Percentiles rank a stretch among this genome's conserved stretches.
phyloP scores from a whole-genome alignment of 2,113 vertebrate genomes.

The Pelusios castaneus region DNA sequence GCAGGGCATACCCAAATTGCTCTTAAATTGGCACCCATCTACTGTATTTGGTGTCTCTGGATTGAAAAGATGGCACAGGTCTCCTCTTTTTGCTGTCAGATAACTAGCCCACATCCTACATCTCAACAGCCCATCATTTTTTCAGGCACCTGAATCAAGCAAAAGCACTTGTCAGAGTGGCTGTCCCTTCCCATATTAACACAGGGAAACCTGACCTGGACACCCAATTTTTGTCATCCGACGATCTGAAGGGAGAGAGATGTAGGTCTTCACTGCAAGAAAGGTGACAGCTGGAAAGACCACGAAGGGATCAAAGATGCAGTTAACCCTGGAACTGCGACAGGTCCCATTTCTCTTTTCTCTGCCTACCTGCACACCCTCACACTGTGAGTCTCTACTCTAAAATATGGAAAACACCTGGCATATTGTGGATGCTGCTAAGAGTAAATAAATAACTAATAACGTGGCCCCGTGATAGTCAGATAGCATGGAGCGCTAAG shows the following conservation, averaged over 20 bases:
- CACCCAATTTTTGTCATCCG: background rate
- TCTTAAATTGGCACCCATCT: no score
- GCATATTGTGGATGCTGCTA: background rate
- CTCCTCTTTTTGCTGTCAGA: background rate
- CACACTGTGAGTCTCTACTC: background rate
- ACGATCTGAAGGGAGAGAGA: no score
- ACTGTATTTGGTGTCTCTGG: no score
- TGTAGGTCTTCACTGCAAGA: no score
- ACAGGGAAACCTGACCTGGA: background rate
- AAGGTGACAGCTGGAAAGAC: no score
- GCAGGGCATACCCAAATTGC: background rate
- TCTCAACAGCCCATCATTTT: background rate
- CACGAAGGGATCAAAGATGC: no score
- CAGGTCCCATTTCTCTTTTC: no score
- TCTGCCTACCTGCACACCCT: background rate
- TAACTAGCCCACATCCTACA: background rate
- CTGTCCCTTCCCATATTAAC: background rate
- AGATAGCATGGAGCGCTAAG: fast-evolving
- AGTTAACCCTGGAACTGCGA: no score
- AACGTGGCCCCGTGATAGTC: background rate
- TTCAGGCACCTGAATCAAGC: background rate
- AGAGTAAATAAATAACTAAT: background rate
- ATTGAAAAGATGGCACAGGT: no score
- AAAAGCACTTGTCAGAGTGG: background rate
- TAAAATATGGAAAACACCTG: background rate